Evolutionary conservation across 2,888 invertebrate species (phyloP), one percentile per base, ranked within the genome.

Genomic region (Drosophila ezoana): DNA sequence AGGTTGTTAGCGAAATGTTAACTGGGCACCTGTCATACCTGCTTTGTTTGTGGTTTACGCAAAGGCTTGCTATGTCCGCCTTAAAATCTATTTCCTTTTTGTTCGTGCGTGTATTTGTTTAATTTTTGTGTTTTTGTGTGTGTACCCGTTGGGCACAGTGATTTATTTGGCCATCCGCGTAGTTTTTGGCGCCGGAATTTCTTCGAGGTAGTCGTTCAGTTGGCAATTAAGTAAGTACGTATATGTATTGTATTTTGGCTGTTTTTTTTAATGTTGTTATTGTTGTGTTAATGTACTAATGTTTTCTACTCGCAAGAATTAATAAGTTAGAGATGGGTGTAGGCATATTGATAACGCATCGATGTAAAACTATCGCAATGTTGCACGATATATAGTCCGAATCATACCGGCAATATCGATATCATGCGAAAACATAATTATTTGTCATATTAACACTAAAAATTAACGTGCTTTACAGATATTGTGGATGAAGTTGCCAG

Each of bases 271-370:
- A 8, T 20, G 20, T 41, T 48, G 16, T 45, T n/a, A 18, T 35
- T 41, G 38, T 38, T 45, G 10, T 45, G 28, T 28, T 2, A 47
- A 18, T 23, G 6, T 23, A 23, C 37, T 41, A 47, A 37, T 67
- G 69, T 73, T 72, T 72, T 68, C 67, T 45, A 58, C 33, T 73
- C 18, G 53, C 14, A 47, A 59, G 51, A 67, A 68, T 59, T 60
- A 33, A 23, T 43, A 43, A 33, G 5, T 28, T 53, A 53, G 59
- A 0, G 66, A 67, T 67, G 67, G 1, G 59, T 10, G 23, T 10
- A 9, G 2, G 23, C 32, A 9, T 4, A 11, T 43, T 35, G 5
- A 33, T 18, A 14, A 23, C 18, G 18, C 40, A 45, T 49, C 57
- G 57, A 14, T 18, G 10, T 4, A 16, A 1, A 32, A 28, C 28